A percentile compares a stretch with the other conserved stretches of the same genome.
phyloP scores from a whole-genome alignment of 2,888 invertebrate genomes.

The Aplocera efformata region DNA sequence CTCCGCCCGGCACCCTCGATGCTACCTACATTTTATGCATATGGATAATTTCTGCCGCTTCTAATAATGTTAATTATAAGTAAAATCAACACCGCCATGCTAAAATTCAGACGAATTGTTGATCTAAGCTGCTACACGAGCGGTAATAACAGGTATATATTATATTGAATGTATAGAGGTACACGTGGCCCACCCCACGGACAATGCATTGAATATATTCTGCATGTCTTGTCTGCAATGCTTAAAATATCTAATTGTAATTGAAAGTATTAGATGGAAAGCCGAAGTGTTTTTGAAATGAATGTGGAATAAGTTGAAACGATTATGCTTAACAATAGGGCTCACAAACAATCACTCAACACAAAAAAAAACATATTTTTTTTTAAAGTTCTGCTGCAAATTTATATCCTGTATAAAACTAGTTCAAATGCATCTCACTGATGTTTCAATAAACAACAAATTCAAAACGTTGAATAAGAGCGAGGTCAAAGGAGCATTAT shows the following conservation, averaged over 20 bases:
- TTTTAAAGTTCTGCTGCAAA: no score
- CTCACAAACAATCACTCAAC: no score
- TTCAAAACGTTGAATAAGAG: constrained; percentile 14
- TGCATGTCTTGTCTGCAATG: neutral
- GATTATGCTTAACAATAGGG: no score
- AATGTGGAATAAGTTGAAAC: no score
- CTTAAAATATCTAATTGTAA: no score
- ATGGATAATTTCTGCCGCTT: constrained; percentile 22
- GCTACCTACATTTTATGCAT: constrained; percentile 44
- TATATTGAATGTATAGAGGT: constrained; percentile 5
- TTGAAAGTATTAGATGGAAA: no score
- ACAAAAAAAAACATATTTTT: no score
- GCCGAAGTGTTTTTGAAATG: no score
- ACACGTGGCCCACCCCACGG: constrained; percentile 9
- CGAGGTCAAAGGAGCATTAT: constrained; percentile 36
- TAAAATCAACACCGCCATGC: constrained; percentile 13
- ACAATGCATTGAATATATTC: constrained; percentile 7
- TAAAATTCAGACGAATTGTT: constrained; percentile 10
- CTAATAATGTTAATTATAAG: constrained; percentile 23
- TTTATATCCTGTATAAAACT: no score
- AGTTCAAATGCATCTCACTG: constrained; percentile 4
- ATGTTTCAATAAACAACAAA: constrained; percentile 7
- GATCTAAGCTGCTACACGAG: constrained; percentile 5
- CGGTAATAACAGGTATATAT: constrained; percentile 8
- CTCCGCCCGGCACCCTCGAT: constrained; percentile 39